Evolutionary conservation across 2,888 invertebrate species (phyloP).

Genomic region (Ormyrus nitidulus): DNA sequence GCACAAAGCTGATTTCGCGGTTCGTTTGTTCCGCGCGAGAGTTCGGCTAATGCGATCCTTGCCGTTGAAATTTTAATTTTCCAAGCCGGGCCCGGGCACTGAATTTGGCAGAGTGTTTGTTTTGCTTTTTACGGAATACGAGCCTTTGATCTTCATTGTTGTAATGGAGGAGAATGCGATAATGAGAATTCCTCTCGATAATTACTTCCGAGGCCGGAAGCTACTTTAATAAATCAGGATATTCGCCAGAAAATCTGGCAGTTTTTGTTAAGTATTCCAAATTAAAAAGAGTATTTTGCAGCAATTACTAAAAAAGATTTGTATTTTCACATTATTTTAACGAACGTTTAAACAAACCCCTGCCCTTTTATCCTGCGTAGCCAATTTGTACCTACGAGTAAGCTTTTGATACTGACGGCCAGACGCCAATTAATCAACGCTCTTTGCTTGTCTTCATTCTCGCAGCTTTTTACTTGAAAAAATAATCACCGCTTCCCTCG

Average conservation of each 20-base stretch:
- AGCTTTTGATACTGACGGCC: too few species aligned
- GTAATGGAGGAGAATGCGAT: neutral
- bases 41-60: conserved; percentile 2
- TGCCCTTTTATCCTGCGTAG: too few species aligned
- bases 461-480: neutral
- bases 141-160: too few species aligned
- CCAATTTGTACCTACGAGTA: too few species aligned
- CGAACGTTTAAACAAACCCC: too few species aligned
- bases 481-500: neutral
- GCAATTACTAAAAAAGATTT: too few species aligned
- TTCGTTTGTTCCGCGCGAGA: conserved; percentile 23
- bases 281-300: too few species aligned
- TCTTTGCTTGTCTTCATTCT: neutral
- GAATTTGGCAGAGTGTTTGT: neutral
- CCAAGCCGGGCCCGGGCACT: neutral
- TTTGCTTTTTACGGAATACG: too few species aligned
- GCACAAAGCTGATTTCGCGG: conserved; percentile 39
- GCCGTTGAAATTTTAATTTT: conserved; percentile 21
- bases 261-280: too few species aligned
- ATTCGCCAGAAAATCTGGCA: too few species aligned
- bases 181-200: neutral
- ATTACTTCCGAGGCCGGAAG: neutral
- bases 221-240: neutral
- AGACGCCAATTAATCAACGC: too few species aligned
- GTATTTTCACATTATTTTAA: too few species aligned